Evolutionary conservation across 2,113 vertebrate genomes (phyloP).

Genomic region (Mesitornis unicolor): DNA sequence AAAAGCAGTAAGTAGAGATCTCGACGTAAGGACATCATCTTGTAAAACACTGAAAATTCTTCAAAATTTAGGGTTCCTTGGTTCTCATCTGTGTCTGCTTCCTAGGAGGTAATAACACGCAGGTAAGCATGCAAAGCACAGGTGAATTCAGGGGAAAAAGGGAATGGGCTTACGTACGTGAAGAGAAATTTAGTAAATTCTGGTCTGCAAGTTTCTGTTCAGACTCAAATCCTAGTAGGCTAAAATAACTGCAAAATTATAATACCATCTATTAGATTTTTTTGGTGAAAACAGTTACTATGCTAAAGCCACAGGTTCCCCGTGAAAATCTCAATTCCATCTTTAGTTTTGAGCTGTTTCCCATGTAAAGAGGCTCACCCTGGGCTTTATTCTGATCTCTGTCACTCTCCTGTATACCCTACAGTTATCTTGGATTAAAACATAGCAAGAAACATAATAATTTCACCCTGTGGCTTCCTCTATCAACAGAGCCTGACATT

Average conservation of each 20-base stretch:
- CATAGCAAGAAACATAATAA: neutral
- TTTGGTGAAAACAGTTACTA: neutral
- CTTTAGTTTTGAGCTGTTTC: neutral
- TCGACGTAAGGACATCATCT: conserved; percentile 95
- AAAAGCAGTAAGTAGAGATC: conserved; percentile 92
- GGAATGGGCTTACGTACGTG: neutral
- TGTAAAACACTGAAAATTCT: conserved; percentile 96
- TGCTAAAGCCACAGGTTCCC: neutral
- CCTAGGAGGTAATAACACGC: conserved; percentile 69
- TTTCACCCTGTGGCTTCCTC: neutral
- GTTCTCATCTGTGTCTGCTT: conserved; percentile 95
- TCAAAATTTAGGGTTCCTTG: conserved; percentile 94
- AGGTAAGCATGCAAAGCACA: neutral
- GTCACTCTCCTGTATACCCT: neutral
- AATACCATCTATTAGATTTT: neutral
- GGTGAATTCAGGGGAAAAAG: neutral
- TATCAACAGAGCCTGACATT: neutral
- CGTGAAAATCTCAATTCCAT: neutral
- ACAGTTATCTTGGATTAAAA: neutral
- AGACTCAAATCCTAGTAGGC: neutral
- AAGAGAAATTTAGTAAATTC: neutral
- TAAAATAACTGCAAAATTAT: neutral
- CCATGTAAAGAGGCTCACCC: neutral
- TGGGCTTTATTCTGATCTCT: neutral
- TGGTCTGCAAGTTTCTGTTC: neutral